phyloP scores from a whole-genome alignment of 2,797 vertebrate species.

The Poeciliopsis infans region DNA sequence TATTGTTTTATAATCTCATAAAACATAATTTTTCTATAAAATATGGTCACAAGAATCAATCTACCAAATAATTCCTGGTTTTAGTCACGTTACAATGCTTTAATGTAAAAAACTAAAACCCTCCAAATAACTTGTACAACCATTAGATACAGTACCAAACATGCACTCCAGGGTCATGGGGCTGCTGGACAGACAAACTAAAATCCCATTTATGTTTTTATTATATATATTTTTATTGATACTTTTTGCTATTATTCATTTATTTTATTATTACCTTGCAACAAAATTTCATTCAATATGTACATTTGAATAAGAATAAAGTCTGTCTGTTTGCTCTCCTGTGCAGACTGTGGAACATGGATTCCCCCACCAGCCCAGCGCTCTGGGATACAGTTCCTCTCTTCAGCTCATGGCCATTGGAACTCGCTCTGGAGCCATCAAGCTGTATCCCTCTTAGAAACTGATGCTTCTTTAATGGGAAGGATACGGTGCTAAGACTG shows the following conservation, averaged over 20 bases:
- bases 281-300: too few species aligned
- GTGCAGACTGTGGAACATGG: conserved; percentile 96
- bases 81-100: neutral
- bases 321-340: conserved; percentile 6
- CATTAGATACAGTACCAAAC: neutral
- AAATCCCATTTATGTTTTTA: too few species aligned
- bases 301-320: too few species aligned
- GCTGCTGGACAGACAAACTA: too few species aligned
- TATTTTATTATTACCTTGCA: too few species aligned
- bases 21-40: too few species aligned
- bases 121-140: neutral
- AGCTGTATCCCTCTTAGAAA: conserved; percentile 90
- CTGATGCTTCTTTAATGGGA: conserved; percentile 44
- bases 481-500: conserved; percentile 13
- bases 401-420: conserved; percentile 93
- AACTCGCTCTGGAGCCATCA: conserved; percentile 95
- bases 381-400: conserved; percentile 89
- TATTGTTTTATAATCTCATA: too few species aligned
- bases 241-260: too few species aligned
- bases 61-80: neutral
- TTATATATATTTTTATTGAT: too few species aligned
- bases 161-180: neutral
- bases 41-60: neutral
- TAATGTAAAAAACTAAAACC: neutral
- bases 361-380: conserved; percentile 97